phyloP scores from a whole-genome alignment of 2,113 vertebrate genomes.

The Erpornis zantholeuca region DNA sequence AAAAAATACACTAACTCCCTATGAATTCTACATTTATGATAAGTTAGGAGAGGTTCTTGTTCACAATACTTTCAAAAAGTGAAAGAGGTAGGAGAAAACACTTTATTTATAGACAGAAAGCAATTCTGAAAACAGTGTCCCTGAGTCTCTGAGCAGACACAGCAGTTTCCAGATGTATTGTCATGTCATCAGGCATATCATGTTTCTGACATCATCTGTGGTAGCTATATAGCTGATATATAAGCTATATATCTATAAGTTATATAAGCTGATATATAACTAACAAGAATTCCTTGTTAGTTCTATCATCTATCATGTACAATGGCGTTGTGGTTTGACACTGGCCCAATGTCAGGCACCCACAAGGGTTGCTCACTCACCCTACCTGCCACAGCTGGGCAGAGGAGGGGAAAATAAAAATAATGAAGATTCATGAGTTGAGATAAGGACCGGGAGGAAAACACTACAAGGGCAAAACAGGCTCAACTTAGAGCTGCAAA shows the following conservation, averaged over 20 bases:
- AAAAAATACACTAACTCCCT: background rate
- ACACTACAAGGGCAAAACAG: background rate
- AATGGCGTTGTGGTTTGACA: background rate
- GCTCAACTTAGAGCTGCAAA: background rate
- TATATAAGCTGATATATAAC: no score
- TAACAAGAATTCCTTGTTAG: background rate
- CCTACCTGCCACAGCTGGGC: background rate
- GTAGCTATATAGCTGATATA: background rate
- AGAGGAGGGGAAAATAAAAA: background rate
- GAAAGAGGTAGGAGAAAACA: background rate
- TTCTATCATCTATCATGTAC: background rate
- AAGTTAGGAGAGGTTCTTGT: background rate
- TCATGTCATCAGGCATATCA: background rate
- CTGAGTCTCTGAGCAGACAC: background rate
- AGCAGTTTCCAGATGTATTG: background rate
- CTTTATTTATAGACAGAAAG: background rate
- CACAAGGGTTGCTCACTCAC: accelerated
- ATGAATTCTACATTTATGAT: background rate
- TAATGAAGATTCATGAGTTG: background rate
- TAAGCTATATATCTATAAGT: no score
- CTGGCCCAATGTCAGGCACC: background rate
- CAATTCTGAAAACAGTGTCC: background rate
- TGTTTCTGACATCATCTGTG: background rate
- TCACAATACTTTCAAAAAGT: background rate
- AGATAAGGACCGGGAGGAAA: background rate